phyloP scores from a whole-genome alignment of 2,113 vertebrate genomes.

The Psephotus haematonotus region DNA sequence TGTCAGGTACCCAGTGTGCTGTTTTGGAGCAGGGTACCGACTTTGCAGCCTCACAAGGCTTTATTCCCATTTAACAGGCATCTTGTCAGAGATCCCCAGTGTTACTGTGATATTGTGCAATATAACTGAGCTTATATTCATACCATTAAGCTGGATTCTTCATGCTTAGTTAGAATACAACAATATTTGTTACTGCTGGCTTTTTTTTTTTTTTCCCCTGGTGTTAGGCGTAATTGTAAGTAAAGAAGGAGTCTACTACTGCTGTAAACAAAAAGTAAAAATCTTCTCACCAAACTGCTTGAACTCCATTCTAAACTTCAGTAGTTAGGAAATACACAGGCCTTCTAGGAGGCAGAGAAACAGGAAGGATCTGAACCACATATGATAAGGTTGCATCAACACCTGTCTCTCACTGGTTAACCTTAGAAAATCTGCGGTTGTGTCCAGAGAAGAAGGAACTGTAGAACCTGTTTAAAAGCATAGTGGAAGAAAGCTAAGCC shows the following conservation, averaged over 20 bases:
- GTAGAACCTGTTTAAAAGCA: neutral
- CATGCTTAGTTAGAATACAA: neutral
- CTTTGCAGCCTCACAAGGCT: neutral
- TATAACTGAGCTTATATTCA: neutral
- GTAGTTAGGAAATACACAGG: neutral
- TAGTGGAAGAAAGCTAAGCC: neutral
- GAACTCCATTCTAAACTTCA: neutral
- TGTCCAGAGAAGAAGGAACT: neutral
- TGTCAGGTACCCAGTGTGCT: neutral
- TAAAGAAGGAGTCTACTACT: neutral
- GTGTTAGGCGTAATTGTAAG: neutral
- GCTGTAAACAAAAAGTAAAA: neutral
- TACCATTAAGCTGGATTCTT: neutral
- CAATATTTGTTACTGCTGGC: neutral
- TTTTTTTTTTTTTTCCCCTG: neutral
- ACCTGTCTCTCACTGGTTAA: neutral
- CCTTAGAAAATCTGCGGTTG: neutral
- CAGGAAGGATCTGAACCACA: neutral
- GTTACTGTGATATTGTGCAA: neutral
- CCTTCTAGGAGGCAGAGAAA: neutral
- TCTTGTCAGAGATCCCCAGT: neutral
- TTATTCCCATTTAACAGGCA: neutral
- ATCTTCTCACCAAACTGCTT: neutral
- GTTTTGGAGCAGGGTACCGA: neutral
- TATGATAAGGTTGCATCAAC: fast-evolving